Evolutionary conservation across 2,888 invertebrate genomes (phyloP), one percentile per base, ranked within the genome.

Genomic region (Drosophila subquinaria): DNA sequence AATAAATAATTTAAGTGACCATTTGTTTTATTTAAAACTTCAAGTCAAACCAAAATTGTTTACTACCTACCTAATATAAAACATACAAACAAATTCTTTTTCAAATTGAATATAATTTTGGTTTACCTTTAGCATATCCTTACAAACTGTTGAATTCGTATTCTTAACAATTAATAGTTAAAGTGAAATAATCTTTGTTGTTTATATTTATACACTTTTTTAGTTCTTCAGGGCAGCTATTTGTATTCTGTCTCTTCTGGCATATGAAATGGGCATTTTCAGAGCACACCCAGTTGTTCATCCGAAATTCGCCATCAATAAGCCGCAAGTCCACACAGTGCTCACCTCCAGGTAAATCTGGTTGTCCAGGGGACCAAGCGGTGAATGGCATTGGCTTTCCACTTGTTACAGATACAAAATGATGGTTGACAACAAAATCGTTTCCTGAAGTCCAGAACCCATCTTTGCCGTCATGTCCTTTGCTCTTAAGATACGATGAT

Each of bases 361-460:
- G 55, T 20, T 56, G 55, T 8, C 55, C 55, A 33, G 4, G 15
- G 0, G 57, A 47, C 57, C 57, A 57, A 15, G 15, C 36, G 1
- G 36, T 57, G 15, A 38, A 57, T 11, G 47, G 47, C 11, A 57
- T 17, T 2, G 23, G 47, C 9, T 36, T 15, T 11, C 47, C 57
- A 4, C 23, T 57, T 9, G 35, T 57, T 1, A n/a, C 27, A 17
- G 47, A 57, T 13, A 15, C 8, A 38, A 47, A 57, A 1, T 27
- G 10, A 27, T 45, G 23, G 8, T 15, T n/a, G 4, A 11, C 13
- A 6, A 57, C 36, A 6, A 47, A 9, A 38, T 47, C 36, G 23
- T 57, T 57, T 23, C 57, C 57, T 8, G 57, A 11, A 47, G 36
- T 47, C 47, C 57, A 57, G 15, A 57, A 57, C 57, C 36, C 17